Base-by-base conservation (phyloP, 2,797 vertebrate species). In the Mustela erminea region DNA sequence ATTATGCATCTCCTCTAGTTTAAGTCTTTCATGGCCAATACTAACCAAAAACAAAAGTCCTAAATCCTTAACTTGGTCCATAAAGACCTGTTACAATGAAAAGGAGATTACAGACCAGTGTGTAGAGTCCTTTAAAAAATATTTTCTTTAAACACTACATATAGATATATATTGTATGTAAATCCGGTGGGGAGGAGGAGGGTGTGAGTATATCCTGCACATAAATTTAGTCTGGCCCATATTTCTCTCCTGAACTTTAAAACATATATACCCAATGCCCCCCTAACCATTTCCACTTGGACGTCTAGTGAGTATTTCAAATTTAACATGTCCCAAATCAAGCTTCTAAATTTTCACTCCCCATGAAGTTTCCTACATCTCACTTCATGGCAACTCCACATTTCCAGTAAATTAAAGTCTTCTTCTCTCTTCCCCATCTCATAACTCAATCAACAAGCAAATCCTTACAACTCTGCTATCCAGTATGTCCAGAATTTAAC, bases 281-380 rank as follows among this genome's bases (percentile, higher is more conserved):
- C 82, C 93, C 43, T 90, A 43, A 87, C 64, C 41, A 90, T 77
- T 95, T 77, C 52, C 77, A 95, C 86, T 56, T 74, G 9, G 46
- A 89, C 78, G 17, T 89, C 43, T 64, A 95, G 35, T 12, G 85
- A 10, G 12, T 93, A 81, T 89, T 92, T 95, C 64, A 90, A 93
- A 96, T 43, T 86, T 75, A 87, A 68, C n/a, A 82, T 32, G 29
- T 81, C 46, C 46, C 68, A 90, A 93, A 54, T 72, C 72, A 90
- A 90, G 64, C 38, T 93, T 86, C 66, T 74, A 81, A 56, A 86
- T 86, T 86, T 93, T 38, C 64, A 87, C 18, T 78, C 5, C 68
- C 66, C 38, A 58, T 58, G 81, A 87, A 56, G 29, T 74, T 25
- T 74, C 46, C 35, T 7, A 10, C 62, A 56, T 81, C 25, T 86